Percentiles rank a stretch among this genome's conserved stretches.
Evolutionary conservation across 2,113 vertebrate species (phyloP).

Genomic region (Larimichthys polyactis): DNA sequence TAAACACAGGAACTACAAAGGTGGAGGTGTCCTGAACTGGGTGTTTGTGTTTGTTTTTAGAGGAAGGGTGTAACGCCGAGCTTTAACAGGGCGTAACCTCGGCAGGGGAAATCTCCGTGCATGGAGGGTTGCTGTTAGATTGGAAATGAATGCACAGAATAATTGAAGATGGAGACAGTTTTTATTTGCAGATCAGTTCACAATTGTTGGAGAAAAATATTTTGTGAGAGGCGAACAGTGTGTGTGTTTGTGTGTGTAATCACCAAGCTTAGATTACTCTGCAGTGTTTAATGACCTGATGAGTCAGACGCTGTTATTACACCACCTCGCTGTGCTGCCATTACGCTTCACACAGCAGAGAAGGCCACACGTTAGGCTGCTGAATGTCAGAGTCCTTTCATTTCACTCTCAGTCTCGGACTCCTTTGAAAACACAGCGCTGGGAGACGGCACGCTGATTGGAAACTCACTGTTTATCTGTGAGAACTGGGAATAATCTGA

Average conservation of each 20-base stretch:
- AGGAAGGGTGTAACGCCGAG: constrained; percentile 15
- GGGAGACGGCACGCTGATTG: background rate
- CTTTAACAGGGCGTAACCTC: background rate
- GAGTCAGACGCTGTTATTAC: constrained; percentile 42
- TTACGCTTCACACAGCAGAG: constrained; percentile 26
- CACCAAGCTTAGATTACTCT: constrained; percentile 11
- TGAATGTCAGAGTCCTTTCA: constrained; percentile 35
- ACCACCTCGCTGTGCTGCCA: constrained; percentile 24
- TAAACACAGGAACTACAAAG: constrained; percentile 30
- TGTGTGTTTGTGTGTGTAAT: constrained; percentile 24
- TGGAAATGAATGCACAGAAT: background rate
- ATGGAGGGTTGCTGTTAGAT: background rate
- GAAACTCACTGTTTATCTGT: background rate
- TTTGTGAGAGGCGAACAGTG: background rate
- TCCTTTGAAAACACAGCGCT: constrained; percentile 14
- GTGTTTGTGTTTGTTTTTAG: constrained; percentile 2
- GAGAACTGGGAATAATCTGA: background rate
- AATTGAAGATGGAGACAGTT: background rate
- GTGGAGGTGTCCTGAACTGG: constrained; percentile 23
- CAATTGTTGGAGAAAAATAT: background rate
- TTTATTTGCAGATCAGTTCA: background rate
- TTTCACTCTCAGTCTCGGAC: constrained; percentile 7
- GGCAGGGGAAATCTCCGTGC: background rate
- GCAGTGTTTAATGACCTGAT: constrained; percentile 43
- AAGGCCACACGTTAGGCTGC: background rate